Conservation (phyloP, 2,797 vertebrate species). For the Gymnothorax reevesii region DNA sequence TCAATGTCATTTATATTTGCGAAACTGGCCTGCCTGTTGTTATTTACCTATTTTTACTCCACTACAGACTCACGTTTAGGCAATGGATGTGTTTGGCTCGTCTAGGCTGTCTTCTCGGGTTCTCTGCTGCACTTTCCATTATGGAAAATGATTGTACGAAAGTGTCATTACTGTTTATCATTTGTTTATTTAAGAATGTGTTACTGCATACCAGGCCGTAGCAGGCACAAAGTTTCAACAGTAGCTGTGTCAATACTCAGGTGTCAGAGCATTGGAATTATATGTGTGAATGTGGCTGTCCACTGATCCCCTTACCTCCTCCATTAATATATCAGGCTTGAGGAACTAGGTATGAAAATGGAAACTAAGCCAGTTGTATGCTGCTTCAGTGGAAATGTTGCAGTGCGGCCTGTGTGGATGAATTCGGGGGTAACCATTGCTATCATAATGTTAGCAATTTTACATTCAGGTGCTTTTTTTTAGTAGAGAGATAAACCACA, state of each 20-base stretch:
- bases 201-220: neutral
- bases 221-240: neutral
- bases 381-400: neutral
- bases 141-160: neutral
- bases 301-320: neutral
- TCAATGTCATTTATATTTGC: neutral
- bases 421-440: neutral
- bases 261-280: neutral
- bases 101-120: neutral
- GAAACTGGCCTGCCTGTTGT: neutral
- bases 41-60: neutral
- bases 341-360: neutral
- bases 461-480: neutral
- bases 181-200: neutral
- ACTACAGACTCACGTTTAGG: neutral
- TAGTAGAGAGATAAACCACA: neutral
- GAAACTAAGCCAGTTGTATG: neutral
- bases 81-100: neutral
- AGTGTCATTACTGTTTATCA: slow-evolving; percentile 1
- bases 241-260: neutral
- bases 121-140: neutral
- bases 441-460: neutral
- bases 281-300: neutral
- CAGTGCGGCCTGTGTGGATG: neutral
- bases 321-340: neutral